Evolutionary conservation across 2,113 vertebrate species (phyloP), one percentile per base, ranked within the genome.

Genomic region (Pterocles burchelli): DNA sequence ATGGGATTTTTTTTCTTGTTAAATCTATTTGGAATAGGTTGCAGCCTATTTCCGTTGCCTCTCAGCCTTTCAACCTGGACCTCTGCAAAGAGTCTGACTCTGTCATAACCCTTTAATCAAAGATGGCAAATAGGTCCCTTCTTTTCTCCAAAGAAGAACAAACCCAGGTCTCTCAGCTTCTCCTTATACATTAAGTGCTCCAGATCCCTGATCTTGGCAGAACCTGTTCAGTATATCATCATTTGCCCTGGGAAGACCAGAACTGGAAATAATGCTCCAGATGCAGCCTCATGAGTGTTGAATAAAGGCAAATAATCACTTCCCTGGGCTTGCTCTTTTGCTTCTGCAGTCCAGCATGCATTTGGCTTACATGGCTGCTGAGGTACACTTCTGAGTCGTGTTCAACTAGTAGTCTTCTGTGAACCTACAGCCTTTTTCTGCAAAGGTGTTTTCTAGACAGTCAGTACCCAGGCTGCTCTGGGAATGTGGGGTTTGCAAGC

Each of bases 161-260:
- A 82, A 85, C 3, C 7, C 26, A 57, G 15, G 21, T 34, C 28
- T 14, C 26, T 66, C 62, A 54, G 1, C 41, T 62, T 88, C 59
- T 91, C 31, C 18, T 58, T 33, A 26, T 8, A 17, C 43, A 11
- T 51, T 31, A 74, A 20, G 4, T 62, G 20, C 14, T 87, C 43
- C 55, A 62, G 55, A 66, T 54, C n/a, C 36, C 17, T 55, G 20
- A 25, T 70, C 63, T 51, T 72, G 19, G 45, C 68, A 43, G 51
- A 66, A 3, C 3, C 13, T 2, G 0, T 17, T 81, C 28, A 25
- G 6, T 31, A 4, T 14, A 66, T 41, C 5, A 49, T 3, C 54
- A 49, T 91, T 7, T 46, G 22, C 3, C 15, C 24, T 34, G 16
- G 34, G 10, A 89, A 80, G 49, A 76, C 48, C 43, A 79, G 15